phyloP scores from a whole-genome alignment of 2,113 vertebrate species.

The Canis aureus region DNA sequence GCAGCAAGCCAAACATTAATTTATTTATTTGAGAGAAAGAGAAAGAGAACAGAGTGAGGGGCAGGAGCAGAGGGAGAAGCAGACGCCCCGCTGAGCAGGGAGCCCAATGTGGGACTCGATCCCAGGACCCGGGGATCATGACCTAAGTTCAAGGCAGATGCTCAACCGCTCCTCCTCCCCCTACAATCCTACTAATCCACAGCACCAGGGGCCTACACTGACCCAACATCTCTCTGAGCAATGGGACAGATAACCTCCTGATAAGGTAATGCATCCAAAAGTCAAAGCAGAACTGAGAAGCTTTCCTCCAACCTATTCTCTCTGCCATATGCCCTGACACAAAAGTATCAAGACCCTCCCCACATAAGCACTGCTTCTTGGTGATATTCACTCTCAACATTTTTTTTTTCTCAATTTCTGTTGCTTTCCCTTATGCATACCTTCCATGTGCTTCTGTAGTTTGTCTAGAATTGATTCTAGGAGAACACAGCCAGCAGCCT shows the following conservation, averaged over 20 bases:
- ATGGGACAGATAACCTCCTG: neutral
- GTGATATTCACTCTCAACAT: neutral
- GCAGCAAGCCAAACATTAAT: neutral
- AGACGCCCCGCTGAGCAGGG: too few species aligned
- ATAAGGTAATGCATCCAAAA: neutral
- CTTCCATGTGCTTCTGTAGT: neutral
- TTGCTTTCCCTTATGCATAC: neutral
- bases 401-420: neutral
- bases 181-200: too few species aligned
- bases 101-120: too few species aligned
- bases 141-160: too few species aligned
- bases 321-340: neutral
- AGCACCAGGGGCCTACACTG: too few species aligned
- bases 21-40: too few species aligned
- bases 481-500: neutral
- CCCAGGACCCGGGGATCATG: too few species aligned
- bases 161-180: too few species aligned
- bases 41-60: too few species aligned
- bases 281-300: neutral
- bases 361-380: neutral
- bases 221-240: rapidly evolving
- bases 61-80: too few species aligned
- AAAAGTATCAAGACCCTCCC: neutral
- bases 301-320: neutral
- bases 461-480: neutral